Percentiles rank a stretch among this genome's conserved stretches.
These are phyloP conservation scores for Papilio demoleus DNA, from an alignment of 2,888 invertebrate genomes.

Conservation along the genomic window DNA sequence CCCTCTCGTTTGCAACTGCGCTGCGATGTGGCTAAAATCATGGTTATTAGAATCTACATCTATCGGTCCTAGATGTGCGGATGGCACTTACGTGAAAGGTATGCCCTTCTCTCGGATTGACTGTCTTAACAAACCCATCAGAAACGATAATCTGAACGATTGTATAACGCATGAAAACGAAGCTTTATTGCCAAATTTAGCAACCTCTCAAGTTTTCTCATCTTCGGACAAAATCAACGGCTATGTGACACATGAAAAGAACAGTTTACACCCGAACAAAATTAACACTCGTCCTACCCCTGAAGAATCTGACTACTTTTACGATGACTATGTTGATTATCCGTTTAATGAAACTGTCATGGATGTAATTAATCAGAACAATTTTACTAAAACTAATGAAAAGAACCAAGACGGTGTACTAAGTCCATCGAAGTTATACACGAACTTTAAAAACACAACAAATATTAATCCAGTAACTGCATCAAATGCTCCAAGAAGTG, in stretches of 20 bases:
- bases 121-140: conserved; percentile 78
- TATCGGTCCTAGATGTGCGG: conserved; percentile 90
- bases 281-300: conserved; percentile 83
- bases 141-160: conserved; percentile 84
- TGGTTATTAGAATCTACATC: conserved; percentile 91
- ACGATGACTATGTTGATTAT: conserved; percentile 92
- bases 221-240: conserved; percentile 83
- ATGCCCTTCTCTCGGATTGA: conserved; percentile 88
- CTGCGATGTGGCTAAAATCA: conserved; percentile 91
- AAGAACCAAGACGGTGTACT: conserved; percentile 78
- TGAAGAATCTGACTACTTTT: conserved; percentile 91
- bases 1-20: conserved; percentile 92
- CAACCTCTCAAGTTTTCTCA: conserved; percentile 84
- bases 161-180: conserved; percentile 87
- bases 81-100: conserved; percentile 90
- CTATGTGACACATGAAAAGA: conserved; percentile 72
- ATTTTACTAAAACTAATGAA: conserved; percentile 57
- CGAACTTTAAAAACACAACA: conserved; percentile 64
- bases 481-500: conserved; percentile 80
- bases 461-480: conserved; percentile 65
- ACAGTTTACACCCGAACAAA: conserved; percentile 72
- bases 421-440: conserved; percentile 74
- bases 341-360: conserved; percentile 85
- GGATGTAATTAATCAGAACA: conserved; percentile 65
- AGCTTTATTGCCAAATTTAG: conserved; percentile 80